Conservation (phyloP, 2,113 vertebrate genomes). For the Rhynchopsitta pachyrhyncha region DNA sequence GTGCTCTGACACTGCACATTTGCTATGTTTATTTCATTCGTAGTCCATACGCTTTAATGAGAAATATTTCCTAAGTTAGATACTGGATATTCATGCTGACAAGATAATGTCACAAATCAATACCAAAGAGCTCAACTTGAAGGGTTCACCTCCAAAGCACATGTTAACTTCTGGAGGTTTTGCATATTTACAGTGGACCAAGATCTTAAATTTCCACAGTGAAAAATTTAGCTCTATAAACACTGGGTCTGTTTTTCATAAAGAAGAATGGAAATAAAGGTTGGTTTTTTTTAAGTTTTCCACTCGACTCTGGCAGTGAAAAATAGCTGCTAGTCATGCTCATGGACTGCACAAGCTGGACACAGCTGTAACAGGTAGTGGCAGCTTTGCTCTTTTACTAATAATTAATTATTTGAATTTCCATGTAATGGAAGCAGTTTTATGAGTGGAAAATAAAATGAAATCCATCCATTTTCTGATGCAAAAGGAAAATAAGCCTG, state of each 20-base stretch:
- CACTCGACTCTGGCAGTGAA: background rate
- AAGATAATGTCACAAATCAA: constrained; percentile 51
- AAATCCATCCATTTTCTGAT: background rate
- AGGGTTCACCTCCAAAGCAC: constrained; percentile 38
- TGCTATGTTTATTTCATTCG: constrained; percentile 12
- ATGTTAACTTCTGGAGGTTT: constrained; percentile 10
- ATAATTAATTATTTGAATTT: background rate
- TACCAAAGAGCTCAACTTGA: background rate
- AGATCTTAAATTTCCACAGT: background rate
- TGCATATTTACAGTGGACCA: background rate
- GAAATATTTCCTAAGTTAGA: constrained; percentile 28
- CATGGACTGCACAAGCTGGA: background rate
- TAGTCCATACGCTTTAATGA: constrained; percentile 27
- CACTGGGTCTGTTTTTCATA: background rate
- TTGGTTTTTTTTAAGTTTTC: background rate
- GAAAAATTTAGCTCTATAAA: background rate
- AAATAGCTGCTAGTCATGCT: background rate
- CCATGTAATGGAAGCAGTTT: background rate
- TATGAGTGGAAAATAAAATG: background rate
- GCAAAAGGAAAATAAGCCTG: background rate
- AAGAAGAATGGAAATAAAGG: background rate
- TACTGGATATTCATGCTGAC: constrained; percentile 47
- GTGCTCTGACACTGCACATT: constrained; percentile 20
- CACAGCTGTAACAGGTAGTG: background rate
- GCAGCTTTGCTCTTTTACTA: background rate